Evolutionary conservation across 2,797 vertebrate species (phyloP).

Genomic region (Rhabdomys pumilio): DNA sequence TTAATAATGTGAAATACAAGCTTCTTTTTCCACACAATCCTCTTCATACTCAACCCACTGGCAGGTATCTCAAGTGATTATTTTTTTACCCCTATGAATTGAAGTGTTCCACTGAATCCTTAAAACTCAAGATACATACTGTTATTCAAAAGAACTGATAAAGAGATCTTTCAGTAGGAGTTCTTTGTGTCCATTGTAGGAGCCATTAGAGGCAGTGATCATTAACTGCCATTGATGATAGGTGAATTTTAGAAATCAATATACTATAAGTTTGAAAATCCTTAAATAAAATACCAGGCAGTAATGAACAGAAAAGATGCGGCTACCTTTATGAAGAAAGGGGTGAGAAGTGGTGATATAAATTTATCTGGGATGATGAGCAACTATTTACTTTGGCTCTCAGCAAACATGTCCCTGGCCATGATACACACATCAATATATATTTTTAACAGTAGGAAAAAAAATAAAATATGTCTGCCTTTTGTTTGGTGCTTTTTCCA

Average conservation of each 20-base stretch:
- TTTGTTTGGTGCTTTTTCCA: conserved; percentile 35
- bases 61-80: background rate
- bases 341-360: conserved; percentile 55
- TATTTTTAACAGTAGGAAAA: conserved; percentile 54
- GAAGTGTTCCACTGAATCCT: background rate
- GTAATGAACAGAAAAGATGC: background rate
- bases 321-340: background rate
- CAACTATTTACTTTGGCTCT: conserved; percentile 70
- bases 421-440: background rate
- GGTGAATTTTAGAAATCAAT: background rate
- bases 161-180: background rate
- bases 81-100: background rate
- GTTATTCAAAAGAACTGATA: background rate
- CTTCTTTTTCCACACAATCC: background rate
- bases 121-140: background rate
- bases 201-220: background rate
- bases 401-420: background rate
- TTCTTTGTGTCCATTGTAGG: background rate
- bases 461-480: background rate
- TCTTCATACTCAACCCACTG: background rate
- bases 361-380: conserved; percentile 75
- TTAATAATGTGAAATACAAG: background rate
- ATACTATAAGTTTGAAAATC: conserved; percentile 13
- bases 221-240: background rate
- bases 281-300: conserved; percentile 19